Conservation (phyloP, 2,797 vertebrate species). For the Tachyglossus aculeatus region DNA sequence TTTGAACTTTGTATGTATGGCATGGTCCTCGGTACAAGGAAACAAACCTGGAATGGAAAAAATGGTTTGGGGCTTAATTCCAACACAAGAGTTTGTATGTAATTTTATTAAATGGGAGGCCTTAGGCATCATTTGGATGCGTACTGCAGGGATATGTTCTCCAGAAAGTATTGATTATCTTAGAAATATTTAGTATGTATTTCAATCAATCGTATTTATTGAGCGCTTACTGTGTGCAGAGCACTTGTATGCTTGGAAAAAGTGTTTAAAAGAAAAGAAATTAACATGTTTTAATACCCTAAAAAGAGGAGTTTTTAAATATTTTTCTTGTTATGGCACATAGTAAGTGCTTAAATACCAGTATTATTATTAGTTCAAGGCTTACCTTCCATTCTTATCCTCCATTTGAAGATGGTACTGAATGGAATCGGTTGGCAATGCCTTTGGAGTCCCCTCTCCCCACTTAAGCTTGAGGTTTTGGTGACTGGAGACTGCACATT, state of each 20-base stretch:
- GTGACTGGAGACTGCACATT: conserved; percentile 94
- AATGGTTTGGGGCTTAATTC: too few species aligned
- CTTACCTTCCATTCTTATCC: conserved; percentile 92
- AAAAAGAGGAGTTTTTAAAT: neutral
- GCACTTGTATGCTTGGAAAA: neutral
- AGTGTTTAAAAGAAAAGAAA: neutral
- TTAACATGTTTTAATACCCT: conserved; percentile 1
- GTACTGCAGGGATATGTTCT: too few species aligned
- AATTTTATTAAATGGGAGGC: conserved; percentile 35
- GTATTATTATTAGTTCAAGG: conserved; percentile 18
- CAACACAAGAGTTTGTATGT: conserved; percentile 29
- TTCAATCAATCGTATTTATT: too few species aligned
- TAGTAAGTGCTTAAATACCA: conserved; percentile 2
- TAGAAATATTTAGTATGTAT: too few species aligned
- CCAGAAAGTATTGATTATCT: too few species aligned
- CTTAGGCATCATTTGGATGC: too few species aligned
- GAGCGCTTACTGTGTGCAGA: too few species aligned
- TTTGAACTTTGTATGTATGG: conserved; percentile 98
- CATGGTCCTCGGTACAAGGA: conserved; percentile 95
- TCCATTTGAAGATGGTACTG: conserved; percentile 97
- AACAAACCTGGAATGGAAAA: conserved; percentile 83
- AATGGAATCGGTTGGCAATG: conserved; percentile 84
- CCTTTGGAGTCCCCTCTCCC: conserved; percentile 89
- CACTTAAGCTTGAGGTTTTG: conserved; percentile 98
- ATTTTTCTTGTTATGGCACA: neutral